phyloP scores from a whole-genome alignment of 2,888 invertebrate species.

The Syrista parreyssii region DNA sequence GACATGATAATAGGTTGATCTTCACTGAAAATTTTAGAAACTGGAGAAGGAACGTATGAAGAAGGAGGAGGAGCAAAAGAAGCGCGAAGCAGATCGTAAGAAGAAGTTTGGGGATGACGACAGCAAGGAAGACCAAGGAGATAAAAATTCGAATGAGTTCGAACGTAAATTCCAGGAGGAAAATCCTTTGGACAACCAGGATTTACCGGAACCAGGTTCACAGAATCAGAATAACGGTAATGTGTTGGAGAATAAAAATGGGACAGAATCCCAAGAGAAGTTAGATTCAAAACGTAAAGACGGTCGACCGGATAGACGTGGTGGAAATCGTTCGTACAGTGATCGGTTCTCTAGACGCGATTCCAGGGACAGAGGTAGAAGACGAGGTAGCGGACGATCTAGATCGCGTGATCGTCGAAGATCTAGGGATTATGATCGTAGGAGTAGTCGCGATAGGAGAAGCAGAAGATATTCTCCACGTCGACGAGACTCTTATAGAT shows the following conservation, averaged over 20 bases:
- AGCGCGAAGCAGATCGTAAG: conserved; percentile 70
- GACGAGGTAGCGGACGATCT: conserved; percentile 47
- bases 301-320: conserved; percentile 31
- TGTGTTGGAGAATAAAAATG: neutral
- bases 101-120: conserved; percentile 66
- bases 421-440: conserved; percentile 47
- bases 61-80: conserved; percentile 72
- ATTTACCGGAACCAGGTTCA: neutral
- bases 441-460: conserved; percentile 49
- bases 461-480: conserved; percentile 47
- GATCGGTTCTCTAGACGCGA: conserved; percentile 46
- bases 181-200: conserved; percentile 27
- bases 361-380: conserved; percentile 48
- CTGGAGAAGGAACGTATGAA: conserved; percentile 64
- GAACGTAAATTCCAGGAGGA: conserved; percentile 41
- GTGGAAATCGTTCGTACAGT: conserved; percentile 38
- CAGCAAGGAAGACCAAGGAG: conserved; percentile 39
- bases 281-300: conserved; percentile 38
- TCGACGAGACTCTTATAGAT: conserved; percentile 46
- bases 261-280: conserved; percentile 29
- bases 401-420: conserved; percentile 56
- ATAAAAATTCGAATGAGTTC: conserved; percentile 29
- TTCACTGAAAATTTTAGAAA: conserved; percentile 38
- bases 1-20: neutral
- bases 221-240: conserved; percentile 6